Percentiles rank a stretch among this genome's conserved stretches.
Evolutionary conservation across 64 coral and sea anemone species (phyloP).

Genomic region (Montipora capricornis): DNA sequence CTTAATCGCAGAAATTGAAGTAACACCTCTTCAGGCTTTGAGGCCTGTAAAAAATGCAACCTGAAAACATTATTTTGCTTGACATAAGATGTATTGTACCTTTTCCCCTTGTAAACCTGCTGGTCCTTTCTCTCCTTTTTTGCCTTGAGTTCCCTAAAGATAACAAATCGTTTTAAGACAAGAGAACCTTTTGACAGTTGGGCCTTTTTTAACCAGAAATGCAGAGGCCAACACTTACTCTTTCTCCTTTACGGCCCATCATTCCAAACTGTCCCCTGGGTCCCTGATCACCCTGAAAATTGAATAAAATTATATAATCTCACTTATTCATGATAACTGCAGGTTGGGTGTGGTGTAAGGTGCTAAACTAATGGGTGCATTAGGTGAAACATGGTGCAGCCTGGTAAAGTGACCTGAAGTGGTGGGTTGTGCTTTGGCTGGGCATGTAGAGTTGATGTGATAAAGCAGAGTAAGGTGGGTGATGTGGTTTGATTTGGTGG

Average conservation of each 20-base stretch:
- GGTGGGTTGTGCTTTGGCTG: too few species aligned
- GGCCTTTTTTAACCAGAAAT: too few species aligned
- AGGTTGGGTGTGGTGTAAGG: too few species aligned
- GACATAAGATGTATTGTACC: not conserved
- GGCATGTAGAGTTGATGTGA: too few species aligned
- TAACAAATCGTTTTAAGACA: not conserved
- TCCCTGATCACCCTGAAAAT: conserved; percentile 65
- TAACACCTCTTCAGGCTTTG: too few species aligned
- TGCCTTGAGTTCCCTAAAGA: conserved; percentile 47
- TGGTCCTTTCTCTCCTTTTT: conserved; percentile 29
- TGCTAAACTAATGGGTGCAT: too few species aligned
- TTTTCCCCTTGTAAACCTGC: conserved; percentile 34
- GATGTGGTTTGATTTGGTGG: too few species aligned
- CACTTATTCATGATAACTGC: too few species aligned
- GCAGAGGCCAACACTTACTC: conserved; percentile 11
- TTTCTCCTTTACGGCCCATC: conserved; percentile 9
- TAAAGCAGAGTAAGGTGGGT: too few species aligned
- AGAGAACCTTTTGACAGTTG: not conserved
- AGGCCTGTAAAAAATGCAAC: not conserved
- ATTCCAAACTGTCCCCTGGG: conserved; percentile 39
- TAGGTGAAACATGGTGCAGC: too few species aligned
- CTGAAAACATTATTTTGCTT: not conserved
- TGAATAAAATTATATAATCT: not conserved
- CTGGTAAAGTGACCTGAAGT: too few species aligned
- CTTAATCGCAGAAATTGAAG: too few species aligned